Percentiles rank a stretch among this genome's conserved stretches.
phyloP scores from a whole-genome alignment of 2,797 vertebrate genomes.

The Liasis olivaceus region DNA sequence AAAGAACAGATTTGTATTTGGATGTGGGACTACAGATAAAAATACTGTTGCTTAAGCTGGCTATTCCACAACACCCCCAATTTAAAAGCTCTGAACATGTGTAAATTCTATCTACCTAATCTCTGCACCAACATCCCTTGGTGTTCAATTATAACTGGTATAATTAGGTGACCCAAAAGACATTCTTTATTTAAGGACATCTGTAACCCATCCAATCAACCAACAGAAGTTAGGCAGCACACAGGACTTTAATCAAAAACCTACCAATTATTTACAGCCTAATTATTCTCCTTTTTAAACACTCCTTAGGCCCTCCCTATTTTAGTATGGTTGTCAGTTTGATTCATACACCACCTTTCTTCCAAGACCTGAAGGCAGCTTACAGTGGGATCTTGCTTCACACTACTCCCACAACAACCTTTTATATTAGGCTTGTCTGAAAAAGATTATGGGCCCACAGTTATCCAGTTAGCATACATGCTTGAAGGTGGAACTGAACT shows the following conservation, averaged over 20 bases:
- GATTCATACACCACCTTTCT: too few species aligned
- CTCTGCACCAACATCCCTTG: background rate
- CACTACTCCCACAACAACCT: too few species aligned
- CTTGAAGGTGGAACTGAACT: background rate
- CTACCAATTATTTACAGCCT: background rate
- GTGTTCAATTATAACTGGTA: background rate
- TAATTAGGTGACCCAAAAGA: background rate
- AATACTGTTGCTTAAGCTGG: too few species aligned
- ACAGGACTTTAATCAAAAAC: background rate
- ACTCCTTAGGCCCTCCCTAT: background rate
- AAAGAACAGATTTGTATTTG: too few species aligned
- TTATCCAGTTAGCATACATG: background rate
- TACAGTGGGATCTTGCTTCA: too few species aligned
- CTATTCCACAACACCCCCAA: too few species aligned
- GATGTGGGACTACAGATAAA: too few species aligned
- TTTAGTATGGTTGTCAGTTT: background rate
- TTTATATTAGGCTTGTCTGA: too few species aligned
- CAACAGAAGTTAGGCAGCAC: background rate
- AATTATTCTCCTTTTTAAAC: background rate
- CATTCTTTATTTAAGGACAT: background rate
- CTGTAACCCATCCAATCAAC: background rate
- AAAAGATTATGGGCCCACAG: too few species aligned
- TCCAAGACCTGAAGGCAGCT: too few species aligned
- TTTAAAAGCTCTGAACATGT: background rate
- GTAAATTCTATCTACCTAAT: background rate